Evolutionary conservation across 2,113 vertebrate genomes (phyloP), one percentile per base, ranked within the genome.

Genomic region (Rissa tridactyla): DNA sequence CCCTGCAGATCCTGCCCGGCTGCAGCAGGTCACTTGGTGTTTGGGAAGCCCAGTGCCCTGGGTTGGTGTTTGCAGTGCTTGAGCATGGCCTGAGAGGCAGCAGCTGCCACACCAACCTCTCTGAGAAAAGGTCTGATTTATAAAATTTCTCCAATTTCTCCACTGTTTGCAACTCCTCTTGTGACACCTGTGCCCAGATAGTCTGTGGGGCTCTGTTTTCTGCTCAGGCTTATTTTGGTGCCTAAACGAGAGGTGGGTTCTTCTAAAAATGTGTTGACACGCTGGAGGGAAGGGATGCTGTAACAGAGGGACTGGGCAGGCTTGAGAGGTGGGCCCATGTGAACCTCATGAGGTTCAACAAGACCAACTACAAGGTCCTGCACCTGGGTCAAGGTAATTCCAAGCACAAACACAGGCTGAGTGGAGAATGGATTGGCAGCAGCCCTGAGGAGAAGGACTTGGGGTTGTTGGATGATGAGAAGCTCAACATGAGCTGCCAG

Each of bases 1-100:
- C 44, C 36, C 38, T 19, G 18, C 0, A 1, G 66, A 16, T 23
- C 46, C 22, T 40, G 51, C 20, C 18, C 0, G 0, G 25, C 32
- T 62, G 13, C 36, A 11, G 54, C 61, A 38, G 65, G 38, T 30
- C 3, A 0, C 26, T 27, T 11, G 34, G 46, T 2, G 0, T n/a
- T 36, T 44, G 29, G 60, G 54, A 20, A 62, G 42, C 46, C 36
- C 2, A 2, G 1, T 69, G 51, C 32, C 19, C 36, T 46, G 30
- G 38, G 22, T 5, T 58, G 78, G 51, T 4, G 7, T 26, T 68
- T 20, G 40, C 21, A 32, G 42, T 13, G 52, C 30, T 65, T 22
- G 9, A 42, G 34, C 46, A 12, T 1, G 1, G 36, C 13, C 58
- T 73, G 65, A 36, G 54, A 38, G 21, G 9, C 15, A 40, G n/a